These are phyloP conservation scores for Drosophila aff. DNA, from an alignment of 1,140 invertebrate species.

Conservation along the genomic window DNA sequence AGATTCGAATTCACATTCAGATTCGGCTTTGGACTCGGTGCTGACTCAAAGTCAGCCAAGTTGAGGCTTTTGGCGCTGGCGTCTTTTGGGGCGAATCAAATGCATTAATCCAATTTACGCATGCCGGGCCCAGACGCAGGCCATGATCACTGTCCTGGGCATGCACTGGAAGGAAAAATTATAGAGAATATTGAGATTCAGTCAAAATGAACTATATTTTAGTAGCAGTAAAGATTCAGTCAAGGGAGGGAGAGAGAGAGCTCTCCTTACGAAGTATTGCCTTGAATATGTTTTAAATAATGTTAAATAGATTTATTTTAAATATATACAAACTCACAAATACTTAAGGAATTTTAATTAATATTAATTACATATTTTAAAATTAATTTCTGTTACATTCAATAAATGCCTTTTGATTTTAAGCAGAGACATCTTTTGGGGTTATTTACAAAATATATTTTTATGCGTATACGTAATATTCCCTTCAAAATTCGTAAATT, in stretches of 20 bases:
- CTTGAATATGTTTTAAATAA: background rate
- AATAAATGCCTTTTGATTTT: no score
- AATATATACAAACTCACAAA: background rate
- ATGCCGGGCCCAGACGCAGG: slow-evolving; percentile 56
- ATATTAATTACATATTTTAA: no score
- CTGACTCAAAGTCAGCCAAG: slow-evolving; percentile 23
- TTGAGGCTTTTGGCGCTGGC: slow-evolving; percentile 43
- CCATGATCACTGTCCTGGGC: slow-evolving; percentile 28
- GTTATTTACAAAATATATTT: background rate
- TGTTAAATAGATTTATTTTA: no score
- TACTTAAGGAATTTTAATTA: background rate
- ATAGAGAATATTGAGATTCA: background rate
- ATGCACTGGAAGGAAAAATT: background rate
- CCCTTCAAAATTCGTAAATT: background rate
- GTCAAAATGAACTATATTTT: background rate
- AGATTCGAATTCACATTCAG: slow-evolving; percentile 11
- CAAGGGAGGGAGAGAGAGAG: no score
- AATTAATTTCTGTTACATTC: no score
- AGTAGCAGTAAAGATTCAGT: no score
- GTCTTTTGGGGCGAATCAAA: slow-evolving; percentile 72
- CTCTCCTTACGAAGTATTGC: background rate
- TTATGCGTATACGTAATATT: background rate
- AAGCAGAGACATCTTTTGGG: no score
- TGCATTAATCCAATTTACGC: slow-evolving; percentile 84
- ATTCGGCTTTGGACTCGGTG: background rate